Evolutionary conservation across 2,797 vertebrate species (phyloP).

Genomic region (Squalus acanthias): DNA sequence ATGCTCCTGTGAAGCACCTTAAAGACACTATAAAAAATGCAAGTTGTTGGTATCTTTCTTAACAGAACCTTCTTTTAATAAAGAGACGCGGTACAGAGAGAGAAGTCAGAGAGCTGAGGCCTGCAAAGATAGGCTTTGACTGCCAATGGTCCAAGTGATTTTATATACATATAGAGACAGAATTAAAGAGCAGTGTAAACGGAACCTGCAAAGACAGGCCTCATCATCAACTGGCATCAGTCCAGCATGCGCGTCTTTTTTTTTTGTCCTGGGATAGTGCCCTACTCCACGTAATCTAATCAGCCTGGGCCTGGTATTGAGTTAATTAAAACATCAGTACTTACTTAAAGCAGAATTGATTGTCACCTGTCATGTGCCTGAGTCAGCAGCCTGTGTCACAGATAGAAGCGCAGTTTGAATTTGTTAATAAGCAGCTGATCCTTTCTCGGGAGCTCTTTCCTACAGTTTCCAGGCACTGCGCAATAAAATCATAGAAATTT

Average conservation of each 20-base stretch:
- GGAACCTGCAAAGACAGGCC: too few relatives aligned
- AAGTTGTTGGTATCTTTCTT: too few relatives aligned
- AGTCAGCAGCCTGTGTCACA: not conserved
- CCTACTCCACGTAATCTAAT: not conserved
- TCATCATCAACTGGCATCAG: not conserved
- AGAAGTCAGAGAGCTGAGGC: not conserved
- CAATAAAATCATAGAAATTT: too few relatives aligned
- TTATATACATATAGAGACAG: not conserved
- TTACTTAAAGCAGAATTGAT: conserved; percentile 18
- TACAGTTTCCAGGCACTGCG: not conserved
- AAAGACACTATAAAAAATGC: not conserved
- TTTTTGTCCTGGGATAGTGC: not conserved
- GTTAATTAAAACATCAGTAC: conserved; percentile 32
- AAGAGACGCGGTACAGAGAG: not conserved
- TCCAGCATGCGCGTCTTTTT: not conserved
- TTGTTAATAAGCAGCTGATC: not conserved
- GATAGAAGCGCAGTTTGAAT: not conserved
- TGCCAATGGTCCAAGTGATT: not conserved
- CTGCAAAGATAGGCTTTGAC: not conserved
- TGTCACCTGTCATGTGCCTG: not conserved
- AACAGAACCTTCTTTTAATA: too few relatives aligned
- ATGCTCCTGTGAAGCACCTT: not conserved
- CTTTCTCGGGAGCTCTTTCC: not conserved
- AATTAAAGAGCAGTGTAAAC: not conserved
- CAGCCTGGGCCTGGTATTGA: not conserved